Evolutionary conservation across 2,113 vertebrate species (phyloP).

Genomic region (Cinclus cinclus): DNA sequence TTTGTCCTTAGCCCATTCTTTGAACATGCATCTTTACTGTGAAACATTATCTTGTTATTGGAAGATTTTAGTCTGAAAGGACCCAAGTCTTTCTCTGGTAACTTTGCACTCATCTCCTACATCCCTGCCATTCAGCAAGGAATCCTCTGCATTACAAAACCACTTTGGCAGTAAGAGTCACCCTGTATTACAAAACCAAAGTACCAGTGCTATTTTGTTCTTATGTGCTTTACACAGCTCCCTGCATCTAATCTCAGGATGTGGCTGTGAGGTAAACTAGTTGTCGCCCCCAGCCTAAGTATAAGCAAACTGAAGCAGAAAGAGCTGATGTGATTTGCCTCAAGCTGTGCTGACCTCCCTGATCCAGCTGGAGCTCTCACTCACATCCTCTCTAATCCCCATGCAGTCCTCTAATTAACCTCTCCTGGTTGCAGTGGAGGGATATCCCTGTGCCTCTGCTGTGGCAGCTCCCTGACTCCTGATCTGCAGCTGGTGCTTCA

Average conservation of each 20-base stretch:
- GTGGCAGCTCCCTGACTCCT: background rate
- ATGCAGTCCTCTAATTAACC: background rate
- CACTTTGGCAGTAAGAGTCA: background rate
- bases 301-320: conserved; percentile 43
- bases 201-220: background rate
- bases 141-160: background rate
- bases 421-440: background rate
- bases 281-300: background rate
- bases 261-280: background rate
- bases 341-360: accelerated
- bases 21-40: background rate
- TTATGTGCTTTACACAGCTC: background rate
- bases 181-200: conserved; percentile 4
- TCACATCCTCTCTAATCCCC: background rate
- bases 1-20: background rate
- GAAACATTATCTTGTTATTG: background rate
- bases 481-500: background rate
- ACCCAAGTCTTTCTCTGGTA: background rate
- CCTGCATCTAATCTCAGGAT: background rate
- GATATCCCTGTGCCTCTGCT: background rate
- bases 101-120: background rate
- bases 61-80: background rate
- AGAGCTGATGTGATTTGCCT: conserved; percentile 10
- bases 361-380: background rate
- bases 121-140: background rate